Evolutionary conservation across 2,888 invertebrate genomes (phyloP), one percentile per base, ranked within the genome.

Genomic region (Urechis unicinctus): DNA sequence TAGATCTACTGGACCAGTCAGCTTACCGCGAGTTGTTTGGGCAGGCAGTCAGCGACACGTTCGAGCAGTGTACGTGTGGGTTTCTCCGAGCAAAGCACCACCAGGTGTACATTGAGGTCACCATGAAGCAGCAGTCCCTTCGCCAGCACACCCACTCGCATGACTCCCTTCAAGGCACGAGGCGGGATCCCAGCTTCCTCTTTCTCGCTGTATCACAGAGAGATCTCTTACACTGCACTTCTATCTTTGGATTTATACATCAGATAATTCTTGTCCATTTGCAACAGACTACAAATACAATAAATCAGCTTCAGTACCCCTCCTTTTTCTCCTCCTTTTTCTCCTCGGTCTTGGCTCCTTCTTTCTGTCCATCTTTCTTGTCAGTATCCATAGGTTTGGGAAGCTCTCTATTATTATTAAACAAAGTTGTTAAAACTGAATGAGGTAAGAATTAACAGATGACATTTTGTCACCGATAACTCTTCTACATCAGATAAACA

Each of bases 51-150:
- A 36, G 89, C 88, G 25, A 95, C 91, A 66, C 90, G 86, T 75
- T 91, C 88, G 60, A 98, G 83, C 65, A 96, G 82, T 50, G 89
- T 85, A 50, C 82, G 62, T 1, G 95, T 95, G 58, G 97, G 97
- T 68, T 93, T 91, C 78, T 93, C 92, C 56, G 91, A 88, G 79
- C 95, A 96, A 55, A 97, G 82, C 53, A 97, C 92, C 41, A 97
- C 96, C 61, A 97, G 83, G 67, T 93, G 88, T 55, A 97, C 93
- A 71, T 85, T 85, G 61, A 86, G 85, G 80, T 97, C 96, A 4
- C 92, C 92, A 63, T 88, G 86, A 26, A 97, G 83, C 25, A 97
- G 82, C 59, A 97, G 84, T 43, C 93, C 91, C 75, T 91, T 91
- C 50, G 91, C 89, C 53, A 93, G 80, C 73, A 89, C 87, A 53